Base-by-base conservation (phyloP, 1,140 invertebrate species). In the Leguminivora glycinivorella region DNA sequence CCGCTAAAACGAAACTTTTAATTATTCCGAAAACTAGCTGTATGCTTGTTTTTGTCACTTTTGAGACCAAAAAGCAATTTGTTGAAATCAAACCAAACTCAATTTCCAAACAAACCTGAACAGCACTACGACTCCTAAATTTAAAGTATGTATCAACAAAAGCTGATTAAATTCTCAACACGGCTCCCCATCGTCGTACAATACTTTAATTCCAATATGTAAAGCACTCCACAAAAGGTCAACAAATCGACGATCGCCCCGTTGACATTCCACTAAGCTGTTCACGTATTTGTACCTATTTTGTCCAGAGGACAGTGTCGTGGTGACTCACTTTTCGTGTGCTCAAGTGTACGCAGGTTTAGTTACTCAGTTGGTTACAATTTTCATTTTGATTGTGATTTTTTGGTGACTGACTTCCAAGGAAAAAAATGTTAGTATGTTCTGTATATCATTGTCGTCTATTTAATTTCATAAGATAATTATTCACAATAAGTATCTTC, bases 221-320 rank as follows among this genome's bases (percentile, higher is more conserved):
- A 52, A 52, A 22, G 17, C 47, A 52, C 47, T 22, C 56, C 56
- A 58, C 25, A 26, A 58, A 58, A 58, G 56, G 56, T 58, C 56
- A 58, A 58, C 56, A 58, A 58, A 58, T 58, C 56, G 56, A 26
- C 56, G 56, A 25, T 58, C 47, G 47, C 56, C 56, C 56, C 56
- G 25, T 58, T 58, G 56, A 58, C 56, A 58, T 58, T 58, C 56
- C 56, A 58, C 25, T 25, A 5, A 58, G 56, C 25, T 58, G 29
- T 58, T 58, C 56, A 58, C 56, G 56, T 14, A 58, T 25, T 58
- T 58, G 56, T 58, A 58, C 56, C 56, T 58, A 58, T 29, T 58
- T 58, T 58, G 56, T 58, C 56, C 19, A 24, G 56, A 58, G 25
- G 5, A 58, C 25, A 19, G 14, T 58, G 25, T 58, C 14, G 56